These are phyloP conservation scores for Actias luna DNA, from an alignment of 2,888 invertebrate genomes.

Conservation along the genomic window DNA sequence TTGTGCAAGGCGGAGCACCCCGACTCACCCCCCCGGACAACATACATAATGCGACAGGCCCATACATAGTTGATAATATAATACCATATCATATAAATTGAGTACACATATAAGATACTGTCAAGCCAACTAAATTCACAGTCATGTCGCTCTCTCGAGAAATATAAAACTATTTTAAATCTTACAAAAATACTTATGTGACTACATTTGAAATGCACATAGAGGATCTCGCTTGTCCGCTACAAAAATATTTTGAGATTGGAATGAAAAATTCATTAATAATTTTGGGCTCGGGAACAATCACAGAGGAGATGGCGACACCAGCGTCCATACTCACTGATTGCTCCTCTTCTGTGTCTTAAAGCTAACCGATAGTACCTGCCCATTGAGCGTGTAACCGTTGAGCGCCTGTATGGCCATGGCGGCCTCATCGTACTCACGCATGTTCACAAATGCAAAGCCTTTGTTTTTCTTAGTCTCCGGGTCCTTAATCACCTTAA, in stretches of 20 bases:
- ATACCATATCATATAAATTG: conserved; percentile 77
- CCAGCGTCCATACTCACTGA: conserved; percentile 69
- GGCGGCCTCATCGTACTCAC: conserved; percentile 79
- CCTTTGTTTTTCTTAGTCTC: conserved; percentile 81
- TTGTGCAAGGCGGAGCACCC: conserved; percentile 43
- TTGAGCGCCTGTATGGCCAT: conserved; percentile 80
- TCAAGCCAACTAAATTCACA: conserved; percentile 79
- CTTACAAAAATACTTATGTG: conserved; percentile 82
- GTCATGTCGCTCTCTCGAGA: conserved; percentile 78
- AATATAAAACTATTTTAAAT: conserved; percentile 78
- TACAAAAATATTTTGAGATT: conserved; percentile 82
- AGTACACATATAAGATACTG: conserved; percentile 79
- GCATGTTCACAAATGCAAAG: conserved; percentile 79
- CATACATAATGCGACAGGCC: conserved; percentile 75
- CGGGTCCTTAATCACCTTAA: conserved; percentile 79
- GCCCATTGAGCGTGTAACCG: conserved; percentile 80
- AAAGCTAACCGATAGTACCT: conserved; percentile 81
- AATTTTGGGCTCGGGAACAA: conserved; percentile 69
- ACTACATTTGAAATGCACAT: conserved; percentile 80
- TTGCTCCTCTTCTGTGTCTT: conserved; percentile 80
- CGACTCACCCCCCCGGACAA: conserved; percentile 32
- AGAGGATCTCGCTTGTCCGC: conserved; percentile 77
- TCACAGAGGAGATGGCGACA: conserved; percentile 69
- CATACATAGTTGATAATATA: conserved; percentile 77
- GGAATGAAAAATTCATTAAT: conserved; percentile 79